These are phyloP conservation scores for Macrotus californicus DNA, from an alignment of 2,113 vertebrate species.

Conservation along the genomic window DNA sequence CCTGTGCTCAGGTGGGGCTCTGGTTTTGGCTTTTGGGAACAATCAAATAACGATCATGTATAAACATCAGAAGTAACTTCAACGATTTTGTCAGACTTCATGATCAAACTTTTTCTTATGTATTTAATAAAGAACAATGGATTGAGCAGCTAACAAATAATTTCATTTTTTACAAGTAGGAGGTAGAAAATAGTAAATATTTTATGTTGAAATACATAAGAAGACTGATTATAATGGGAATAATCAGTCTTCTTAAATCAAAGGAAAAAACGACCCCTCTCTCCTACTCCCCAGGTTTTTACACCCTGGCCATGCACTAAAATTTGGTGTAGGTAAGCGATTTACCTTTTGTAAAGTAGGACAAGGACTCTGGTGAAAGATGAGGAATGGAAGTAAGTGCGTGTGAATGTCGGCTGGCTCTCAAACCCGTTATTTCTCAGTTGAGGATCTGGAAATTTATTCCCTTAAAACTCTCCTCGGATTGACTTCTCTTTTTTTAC, in stretches of 20 bases:
- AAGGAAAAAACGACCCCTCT: not conserved
- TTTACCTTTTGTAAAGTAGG: not conserved
- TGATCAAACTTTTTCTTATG: not conserved
- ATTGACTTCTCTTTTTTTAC: not conserved
- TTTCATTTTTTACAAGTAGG: not conserved
- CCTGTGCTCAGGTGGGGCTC: not conserved
- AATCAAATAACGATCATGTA: not conserved
- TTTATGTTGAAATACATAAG: not conserved
- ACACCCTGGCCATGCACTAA: not conserved
- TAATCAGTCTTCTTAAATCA: conserved; percentile 8
- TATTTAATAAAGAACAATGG: conserved; percentile 1
- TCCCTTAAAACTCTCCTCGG: not conserved
- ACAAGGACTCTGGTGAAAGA: not conserved
- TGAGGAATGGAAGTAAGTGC: not conserved
- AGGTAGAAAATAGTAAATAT: conserved; percentile 21
- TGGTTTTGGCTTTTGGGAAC: not conserved
- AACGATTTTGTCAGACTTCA: conserved; percentile 24
- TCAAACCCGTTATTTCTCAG: not conserved
- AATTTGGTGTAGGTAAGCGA: not conserved
- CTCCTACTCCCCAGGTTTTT: not conserved
- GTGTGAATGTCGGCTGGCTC: not conserved
- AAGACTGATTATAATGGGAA: not conserved
- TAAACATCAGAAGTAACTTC: conserved; percentile 31
- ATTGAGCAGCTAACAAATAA: not conserved
- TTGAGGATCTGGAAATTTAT: not conserved